These are phyloP conservation scores for Apis dorsata DNA, from an alignment of 1,140 invertebrate genomes.

Conservation along the genomic window DNA sequence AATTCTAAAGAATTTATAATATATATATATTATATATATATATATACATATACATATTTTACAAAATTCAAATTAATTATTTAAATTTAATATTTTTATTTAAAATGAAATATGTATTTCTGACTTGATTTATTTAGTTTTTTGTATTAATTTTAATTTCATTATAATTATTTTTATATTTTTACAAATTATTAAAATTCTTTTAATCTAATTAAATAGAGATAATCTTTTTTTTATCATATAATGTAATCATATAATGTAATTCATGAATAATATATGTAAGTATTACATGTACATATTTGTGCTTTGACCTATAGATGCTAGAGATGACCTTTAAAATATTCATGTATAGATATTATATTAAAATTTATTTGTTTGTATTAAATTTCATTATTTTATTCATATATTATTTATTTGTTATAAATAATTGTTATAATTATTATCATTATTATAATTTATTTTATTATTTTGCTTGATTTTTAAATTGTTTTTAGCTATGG, in stretches of 20 bases:
- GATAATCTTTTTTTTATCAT: not conserved
- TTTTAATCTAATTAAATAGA: not conserved
- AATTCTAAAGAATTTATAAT: not conserved
- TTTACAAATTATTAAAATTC: not conserved
- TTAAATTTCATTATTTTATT: not conserved
- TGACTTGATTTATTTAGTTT: not conserved
- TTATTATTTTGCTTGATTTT: constrained; percentile 29
- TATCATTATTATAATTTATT: constrained; percentile 6
- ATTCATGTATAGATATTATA: not conserved
- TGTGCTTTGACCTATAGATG: not conserved
- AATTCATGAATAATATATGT: not conserved
- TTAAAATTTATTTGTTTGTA: not conserved
- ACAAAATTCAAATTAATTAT: not conserved
- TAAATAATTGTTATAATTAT: not conserved
- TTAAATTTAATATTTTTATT: not conserved
- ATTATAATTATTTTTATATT: not conserved
- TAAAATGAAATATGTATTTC: not conserved
- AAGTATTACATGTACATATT: not conserved
- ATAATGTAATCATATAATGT: not conserved
- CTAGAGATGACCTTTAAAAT: not conserved
- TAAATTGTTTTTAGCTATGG: constrained; percentile 88
- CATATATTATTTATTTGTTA: not conserved
- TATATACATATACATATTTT: not conserved
- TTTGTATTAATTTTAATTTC: no score
- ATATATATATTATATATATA: not conserved